Conservation (phyloP, 2,113 vertebrate genomes). For the Oxyura jamaicensis region DNA sequence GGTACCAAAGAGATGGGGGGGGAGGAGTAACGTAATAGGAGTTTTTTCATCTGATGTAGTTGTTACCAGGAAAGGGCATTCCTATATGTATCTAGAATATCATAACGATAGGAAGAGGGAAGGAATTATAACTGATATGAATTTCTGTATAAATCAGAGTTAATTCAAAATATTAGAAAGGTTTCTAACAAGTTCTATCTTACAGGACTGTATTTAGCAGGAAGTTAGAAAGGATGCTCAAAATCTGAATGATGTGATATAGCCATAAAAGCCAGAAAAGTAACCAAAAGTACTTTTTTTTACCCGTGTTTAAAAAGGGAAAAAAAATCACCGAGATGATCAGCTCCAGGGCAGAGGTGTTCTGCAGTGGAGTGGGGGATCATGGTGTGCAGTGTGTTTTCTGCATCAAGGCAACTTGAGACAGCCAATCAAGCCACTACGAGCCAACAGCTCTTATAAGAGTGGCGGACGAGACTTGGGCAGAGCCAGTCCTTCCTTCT, state of each 20-base stretch:
- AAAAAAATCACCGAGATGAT: too few species aligned
- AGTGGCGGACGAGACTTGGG: too few species aligned
- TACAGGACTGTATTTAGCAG: background rate
- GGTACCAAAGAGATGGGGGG: background rate
- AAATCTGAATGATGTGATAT: background rate
- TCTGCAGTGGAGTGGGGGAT: too few species aligned
- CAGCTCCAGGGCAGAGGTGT: too few species aligned
- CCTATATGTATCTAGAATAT: background rate
- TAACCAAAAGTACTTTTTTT: background rate
- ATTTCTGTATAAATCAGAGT: background rate
- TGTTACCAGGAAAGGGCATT: background rate
- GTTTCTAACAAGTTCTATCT: background rate
- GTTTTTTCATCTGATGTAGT: background rate
- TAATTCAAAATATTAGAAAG: background rate
- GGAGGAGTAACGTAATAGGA: background rate
- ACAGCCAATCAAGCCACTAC: too few species aligned
- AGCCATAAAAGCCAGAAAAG: background rate
- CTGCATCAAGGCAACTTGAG: too few species aligned
- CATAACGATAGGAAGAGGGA: background rate
- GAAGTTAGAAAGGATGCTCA: background rate
- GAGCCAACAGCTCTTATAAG: too few species aligned
- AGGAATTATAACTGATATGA: background rate
- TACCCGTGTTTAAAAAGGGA: background rate
- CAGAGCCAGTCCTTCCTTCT: too few species aligned
- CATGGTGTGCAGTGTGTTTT: too few species aligned